phyloP scores from a whole-genome alignment of 2,797 vertebrate species.

The Poecilia velifera region DNA sequence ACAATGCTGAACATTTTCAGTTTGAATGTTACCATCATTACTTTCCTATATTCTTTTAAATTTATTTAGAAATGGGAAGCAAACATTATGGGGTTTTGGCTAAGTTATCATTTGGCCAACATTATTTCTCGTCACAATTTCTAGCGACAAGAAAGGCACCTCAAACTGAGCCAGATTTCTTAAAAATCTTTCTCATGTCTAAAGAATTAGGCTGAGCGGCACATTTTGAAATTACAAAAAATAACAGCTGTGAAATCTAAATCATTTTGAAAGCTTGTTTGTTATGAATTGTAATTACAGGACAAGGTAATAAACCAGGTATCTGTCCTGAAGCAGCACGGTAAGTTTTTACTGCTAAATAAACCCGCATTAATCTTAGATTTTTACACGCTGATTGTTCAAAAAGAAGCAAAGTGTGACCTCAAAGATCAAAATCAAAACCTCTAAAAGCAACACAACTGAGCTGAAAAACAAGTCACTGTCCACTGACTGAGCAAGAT shows the following conservation, averaged over 20 bases:
- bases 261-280: neutral
- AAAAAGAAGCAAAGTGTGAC: neutral
- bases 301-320: neutral
- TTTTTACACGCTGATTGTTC: neutral
- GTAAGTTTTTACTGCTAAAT: neutral
- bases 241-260: neutral
- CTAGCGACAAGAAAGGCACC: neutral
- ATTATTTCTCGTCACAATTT: neutral
- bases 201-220: neutral
- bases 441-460: neutral
- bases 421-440: neutral
- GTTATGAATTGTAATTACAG: neutral
- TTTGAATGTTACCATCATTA: neutral
- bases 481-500: neutral
- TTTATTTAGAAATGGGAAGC: neutral
- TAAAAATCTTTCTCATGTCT: neutral
- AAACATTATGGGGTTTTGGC: neutral
- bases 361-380: neutral
- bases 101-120: neutral
- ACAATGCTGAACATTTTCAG: neutral
- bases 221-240: neutral
- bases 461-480: neutral
- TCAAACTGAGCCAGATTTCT: neutral
- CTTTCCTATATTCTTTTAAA: neutral
- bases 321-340: neutral